Conservation (phyloP, 2,888 invertebrate species). For the Dorcus hopei region DNA sequence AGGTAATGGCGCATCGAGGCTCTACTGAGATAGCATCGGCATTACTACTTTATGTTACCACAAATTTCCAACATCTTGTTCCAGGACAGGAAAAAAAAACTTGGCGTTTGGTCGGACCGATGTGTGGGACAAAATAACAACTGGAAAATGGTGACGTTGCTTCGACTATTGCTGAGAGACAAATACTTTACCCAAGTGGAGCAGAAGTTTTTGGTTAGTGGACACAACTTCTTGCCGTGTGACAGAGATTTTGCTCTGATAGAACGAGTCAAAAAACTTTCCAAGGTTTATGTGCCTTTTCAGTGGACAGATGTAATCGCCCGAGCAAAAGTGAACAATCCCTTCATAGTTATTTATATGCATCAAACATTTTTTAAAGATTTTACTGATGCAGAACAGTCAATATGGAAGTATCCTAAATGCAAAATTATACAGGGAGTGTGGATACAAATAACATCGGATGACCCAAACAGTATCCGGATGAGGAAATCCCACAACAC, state of each 20-base stretch:
- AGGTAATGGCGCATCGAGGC: too few relatives aligned
- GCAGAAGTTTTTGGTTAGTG: constrained; percentile 25
- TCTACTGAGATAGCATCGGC: too few relatives aligned
- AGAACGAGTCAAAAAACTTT: constrained; percentile 20
- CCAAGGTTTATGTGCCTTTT: constrained; percentile 6
- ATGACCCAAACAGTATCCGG: constrained; percentile 17
- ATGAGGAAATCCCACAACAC: constrained; percentile 17
- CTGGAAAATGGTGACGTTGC: constrained; percentile 16
- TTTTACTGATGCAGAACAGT: constrained; percentile 10
- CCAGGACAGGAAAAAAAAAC: not conserved
- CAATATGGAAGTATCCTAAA: constrained; percentile 10
- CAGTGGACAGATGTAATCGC: constrained; percentile 22
- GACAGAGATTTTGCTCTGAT: constrained; percentile 20
- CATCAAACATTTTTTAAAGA: constrained; percentile 14
- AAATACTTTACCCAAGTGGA: constrained; percentile 11
- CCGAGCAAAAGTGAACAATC: constrained; percentile 14
- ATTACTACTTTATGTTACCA: too few relatives aligned
- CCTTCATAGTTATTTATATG: not conserved
- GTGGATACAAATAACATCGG: constrained; percentile 21
- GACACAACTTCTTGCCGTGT: too few relatives aligned
- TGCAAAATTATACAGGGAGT: constrained; percentile 23
- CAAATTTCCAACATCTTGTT: not conserved
- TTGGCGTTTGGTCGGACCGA: constrained; percentile 26
- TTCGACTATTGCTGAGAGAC: too few relatives aligned
- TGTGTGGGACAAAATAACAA: constrained; percentile 29